These are phyloP conservation scores for Polypedilum pembai DNA, from an alignment of 1,140 invertebrate species.

Conservation along the genomic window DNA sequence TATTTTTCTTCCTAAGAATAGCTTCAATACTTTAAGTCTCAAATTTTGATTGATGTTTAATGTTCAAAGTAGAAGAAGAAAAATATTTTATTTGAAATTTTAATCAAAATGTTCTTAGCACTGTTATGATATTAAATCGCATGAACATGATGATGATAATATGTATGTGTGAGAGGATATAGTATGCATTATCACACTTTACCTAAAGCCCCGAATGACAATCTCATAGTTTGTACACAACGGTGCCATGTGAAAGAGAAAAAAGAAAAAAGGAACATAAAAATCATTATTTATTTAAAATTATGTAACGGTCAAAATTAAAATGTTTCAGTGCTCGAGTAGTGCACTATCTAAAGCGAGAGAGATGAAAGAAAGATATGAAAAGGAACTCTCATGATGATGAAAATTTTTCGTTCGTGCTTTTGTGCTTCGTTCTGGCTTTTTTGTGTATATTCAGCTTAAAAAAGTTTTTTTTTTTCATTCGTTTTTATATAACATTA, in stretches of 20 bases:
- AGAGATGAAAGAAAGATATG: background rate
- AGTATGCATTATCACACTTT: no score
- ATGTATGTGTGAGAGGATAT: no score
- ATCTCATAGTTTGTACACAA: background rate
- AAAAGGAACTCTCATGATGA: background rate
- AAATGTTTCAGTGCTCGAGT: background rate
- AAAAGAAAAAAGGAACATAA: background rate
- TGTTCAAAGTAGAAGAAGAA: no score
- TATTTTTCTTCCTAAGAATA: background rate
- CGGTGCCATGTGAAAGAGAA: background rate
- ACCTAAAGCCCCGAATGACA: no score
- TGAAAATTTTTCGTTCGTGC: background rate
- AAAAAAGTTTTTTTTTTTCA: background rate
- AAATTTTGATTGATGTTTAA: no score
- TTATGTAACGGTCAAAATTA: constrained; percentile 26
- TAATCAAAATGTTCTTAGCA: no score
- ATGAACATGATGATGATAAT: no score
- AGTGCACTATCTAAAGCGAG: background rate
- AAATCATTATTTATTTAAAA: constrained; percentile 27
- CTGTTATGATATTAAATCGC: no score
- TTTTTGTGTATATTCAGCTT: background rate
- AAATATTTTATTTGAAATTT: no score
- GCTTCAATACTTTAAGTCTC: no score
- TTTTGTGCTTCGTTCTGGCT: background rate
- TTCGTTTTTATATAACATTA: background rate